Percentiles rank a stretch among this genome's conserved stretches.
Conservation (phyloP, 2,797 vertebrate genomes). For the Nasua narica region DNA sequence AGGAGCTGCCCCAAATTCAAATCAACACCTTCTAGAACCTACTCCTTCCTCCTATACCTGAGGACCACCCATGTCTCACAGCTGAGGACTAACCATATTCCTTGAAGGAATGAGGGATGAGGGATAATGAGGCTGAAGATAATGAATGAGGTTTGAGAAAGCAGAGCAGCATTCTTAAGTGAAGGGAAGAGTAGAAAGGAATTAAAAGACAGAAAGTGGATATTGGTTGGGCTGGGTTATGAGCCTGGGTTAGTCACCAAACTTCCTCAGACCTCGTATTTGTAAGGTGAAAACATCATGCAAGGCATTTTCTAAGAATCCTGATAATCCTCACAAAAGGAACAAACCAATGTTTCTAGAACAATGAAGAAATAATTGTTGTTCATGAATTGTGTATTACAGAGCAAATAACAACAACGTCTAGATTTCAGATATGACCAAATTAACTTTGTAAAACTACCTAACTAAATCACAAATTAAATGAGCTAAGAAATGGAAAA, state of each 20-base stretch:
- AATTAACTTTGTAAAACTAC: conserved; percentile 61
- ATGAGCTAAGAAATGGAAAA: conserved; percentile 71
- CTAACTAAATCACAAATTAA: conserved; percentile 63
- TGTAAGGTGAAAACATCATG: background rate
- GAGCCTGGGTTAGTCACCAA: background rate
- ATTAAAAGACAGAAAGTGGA: background rate
- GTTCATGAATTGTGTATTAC: conserved; percentile 7
- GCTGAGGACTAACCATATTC: background rate
- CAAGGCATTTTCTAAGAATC: background rate
- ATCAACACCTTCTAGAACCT: background rate
- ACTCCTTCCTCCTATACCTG: background rate
- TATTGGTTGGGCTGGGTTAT: fast-evolving
- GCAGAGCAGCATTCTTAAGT: background rate
- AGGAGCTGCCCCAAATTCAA: background rate
- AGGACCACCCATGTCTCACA: background rate
- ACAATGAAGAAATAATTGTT: background rate
- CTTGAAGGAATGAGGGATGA: background rate
- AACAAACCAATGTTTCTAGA: background rate
- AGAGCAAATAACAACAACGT: background rate
- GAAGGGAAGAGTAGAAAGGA: background rate
- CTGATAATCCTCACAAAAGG: background rate
- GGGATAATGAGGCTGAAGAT: background rate
- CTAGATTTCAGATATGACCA: conserved; percentile 28
- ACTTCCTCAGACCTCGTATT: background rate
- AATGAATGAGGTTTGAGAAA: background rate